These are phyloP conservation scores for Drosophila kurseongensis DNA, from an alignment of 1,140 invertebrate species.

Conservation along the genomic window DNA sequence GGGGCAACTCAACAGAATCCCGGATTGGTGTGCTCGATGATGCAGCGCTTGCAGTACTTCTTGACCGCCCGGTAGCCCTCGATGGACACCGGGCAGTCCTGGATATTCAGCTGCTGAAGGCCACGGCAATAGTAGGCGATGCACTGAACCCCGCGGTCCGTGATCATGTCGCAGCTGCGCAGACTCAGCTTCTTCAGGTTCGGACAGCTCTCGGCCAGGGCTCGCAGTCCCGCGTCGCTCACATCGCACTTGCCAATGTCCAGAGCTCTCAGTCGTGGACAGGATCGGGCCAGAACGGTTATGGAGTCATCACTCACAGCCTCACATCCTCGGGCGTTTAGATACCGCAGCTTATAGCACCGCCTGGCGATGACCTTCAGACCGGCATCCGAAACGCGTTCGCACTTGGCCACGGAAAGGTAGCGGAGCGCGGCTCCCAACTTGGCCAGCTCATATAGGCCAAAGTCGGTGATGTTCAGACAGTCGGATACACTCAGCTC, in stretches of 20 bases:
- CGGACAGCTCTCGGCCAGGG: conserved; percentile 94
- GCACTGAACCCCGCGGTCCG: conserved; percentile 93
- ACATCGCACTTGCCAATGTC: conserved; percentile 97
- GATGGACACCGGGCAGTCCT: conserved; percentile 94
- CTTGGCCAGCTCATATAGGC: conserved; percentile 94
- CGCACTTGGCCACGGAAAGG: conserved; percentile 95
- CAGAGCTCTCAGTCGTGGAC: conserved; percentile 92
- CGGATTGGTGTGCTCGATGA: conserved; percentile 97
- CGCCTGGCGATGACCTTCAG: conserved; percentile 93
- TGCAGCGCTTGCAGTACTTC: conserved; percentile 94
- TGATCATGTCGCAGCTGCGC: conserved; percentile 94
- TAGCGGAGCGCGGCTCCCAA: conserved; percentile 93
- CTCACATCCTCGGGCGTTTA: conserved; percentile 96
- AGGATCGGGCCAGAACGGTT: conserved; percentile 92
- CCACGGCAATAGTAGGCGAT: conserved; percentile 94
- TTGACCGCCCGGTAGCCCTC: conserved; percentile 96
- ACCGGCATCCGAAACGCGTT: conserved; percentile 93
- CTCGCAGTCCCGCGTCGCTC: conserved; percentile 93
- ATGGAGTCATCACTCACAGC: conserved; percentile 95
- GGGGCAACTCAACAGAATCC: conserved; percentile 89
- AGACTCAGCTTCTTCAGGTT: conserved; percentile 95
- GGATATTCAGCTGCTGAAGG: conserved; percentile 95
- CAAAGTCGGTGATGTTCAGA: conserved; percentile 94
- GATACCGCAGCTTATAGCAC: conserved; percentile 95
- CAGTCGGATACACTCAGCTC: conserved; percentile 97